Percentiles rank a stretch among this genome's conserved stretches.
phyloP scores from a whole-genome alignment of 30 jellyfish, hydroid and myxozoan species.

The Hydractinia echinata region DNA sequence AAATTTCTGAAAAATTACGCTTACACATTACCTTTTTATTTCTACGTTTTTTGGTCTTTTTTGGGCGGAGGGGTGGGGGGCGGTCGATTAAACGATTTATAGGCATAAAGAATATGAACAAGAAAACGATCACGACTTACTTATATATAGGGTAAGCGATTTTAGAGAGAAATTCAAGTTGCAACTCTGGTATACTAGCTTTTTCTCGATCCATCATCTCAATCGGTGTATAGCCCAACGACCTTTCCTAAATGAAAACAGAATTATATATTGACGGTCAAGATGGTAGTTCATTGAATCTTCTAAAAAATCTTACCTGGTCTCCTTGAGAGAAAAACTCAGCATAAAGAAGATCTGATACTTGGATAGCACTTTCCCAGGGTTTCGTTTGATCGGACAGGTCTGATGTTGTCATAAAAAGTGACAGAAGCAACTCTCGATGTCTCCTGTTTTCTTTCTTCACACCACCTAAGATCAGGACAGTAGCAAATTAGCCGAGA shows the following conservation, averaged over 20 bases:
- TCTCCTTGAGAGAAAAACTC: constrained; percentile 97
- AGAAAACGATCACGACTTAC: constrained; percentile 32
- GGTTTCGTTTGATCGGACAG: constrained; percentile 96
- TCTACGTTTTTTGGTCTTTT: background rate
- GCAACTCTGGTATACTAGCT: constrained; percentile 96
- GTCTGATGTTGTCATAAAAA: constrained; percentile 95
- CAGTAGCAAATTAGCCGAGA: background rate
- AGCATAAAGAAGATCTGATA: constrained; percentile 80
- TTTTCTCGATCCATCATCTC: constrained; percentile 96
- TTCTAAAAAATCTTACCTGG: constrained; percentile 47
- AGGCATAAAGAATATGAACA: background rate
- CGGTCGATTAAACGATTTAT: background rate
- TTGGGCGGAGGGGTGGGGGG: no score
- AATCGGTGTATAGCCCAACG: constrained; percentile 94
- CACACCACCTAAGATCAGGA: constrained; percentile 51
- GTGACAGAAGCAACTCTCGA: constrained; percentile 54
- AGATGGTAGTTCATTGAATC: background rate
- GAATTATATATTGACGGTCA: background rate
- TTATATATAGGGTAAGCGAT: constrained; percentile 84
- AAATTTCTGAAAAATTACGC: no score
- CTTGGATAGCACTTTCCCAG: constrained; percentile 94
- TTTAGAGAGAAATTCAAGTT: constrained; percentile 64
- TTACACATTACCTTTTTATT: background rate
- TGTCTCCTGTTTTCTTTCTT: constrained; percentile 55
- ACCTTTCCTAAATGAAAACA: constrained; percentile 61